Evolutionary conservation across 2,888 invertebrate genomes (phyloP).

Genomic region (Leuctra nigra): DNA sequence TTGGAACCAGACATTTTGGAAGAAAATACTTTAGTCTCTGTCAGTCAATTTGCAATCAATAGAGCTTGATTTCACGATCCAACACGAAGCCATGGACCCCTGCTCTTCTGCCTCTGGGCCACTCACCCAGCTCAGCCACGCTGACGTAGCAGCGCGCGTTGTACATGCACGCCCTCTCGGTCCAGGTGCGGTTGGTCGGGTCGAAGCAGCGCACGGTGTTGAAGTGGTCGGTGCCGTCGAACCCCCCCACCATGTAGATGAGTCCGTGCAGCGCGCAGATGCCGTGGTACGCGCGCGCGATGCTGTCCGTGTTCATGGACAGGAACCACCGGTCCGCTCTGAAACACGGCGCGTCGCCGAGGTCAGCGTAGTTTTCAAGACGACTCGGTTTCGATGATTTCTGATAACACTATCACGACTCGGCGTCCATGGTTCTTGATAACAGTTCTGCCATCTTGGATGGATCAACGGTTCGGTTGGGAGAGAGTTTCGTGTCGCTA

Average conservation of each 20-base stretch:
- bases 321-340: slow-evolving; percentile 62
- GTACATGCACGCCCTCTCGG: slow-evolving; percentile 42
- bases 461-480: too few relatives aligned
- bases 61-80: neutral
- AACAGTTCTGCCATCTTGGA: too few relatives aligned
- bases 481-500: too few relatives aligned
- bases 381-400: too few relatives aligned
- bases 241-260: slow-evolving; percentile 45
- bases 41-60: too few relatives aligned
- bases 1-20: too few relatives aligned
- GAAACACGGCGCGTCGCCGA: too few relatives aligned
- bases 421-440: too few relatives aligned
- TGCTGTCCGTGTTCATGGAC: slow-evolving; percentile 57
- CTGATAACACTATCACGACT: too few relatives aligned
- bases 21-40: too few relatives aligned
- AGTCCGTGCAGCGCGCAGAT: slow-evolving; percentile 40
- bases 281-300: slow-evolving; percentile 72
- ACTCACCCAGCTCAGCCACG: slow-evolving; percentile 57
- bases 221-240: slow-evolving; percentile 41
- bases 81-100: neutral
- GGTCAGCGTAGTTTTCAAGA: too few relatives aligned
- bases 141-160: slow-evolving; percentile 55
- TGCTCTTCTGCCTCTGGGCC: too few relatives aligned
- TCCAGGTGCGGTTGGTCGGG: slow-evolving; percentile 37
- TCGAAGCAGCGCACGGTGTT: slow-evolving; percentile 39